Evolutionary conservation across 2,113 vertebrate species (phyloP), one percentile per base, ranked within the genome.

Genomic region (Eonycteris spelaea): DNA sequence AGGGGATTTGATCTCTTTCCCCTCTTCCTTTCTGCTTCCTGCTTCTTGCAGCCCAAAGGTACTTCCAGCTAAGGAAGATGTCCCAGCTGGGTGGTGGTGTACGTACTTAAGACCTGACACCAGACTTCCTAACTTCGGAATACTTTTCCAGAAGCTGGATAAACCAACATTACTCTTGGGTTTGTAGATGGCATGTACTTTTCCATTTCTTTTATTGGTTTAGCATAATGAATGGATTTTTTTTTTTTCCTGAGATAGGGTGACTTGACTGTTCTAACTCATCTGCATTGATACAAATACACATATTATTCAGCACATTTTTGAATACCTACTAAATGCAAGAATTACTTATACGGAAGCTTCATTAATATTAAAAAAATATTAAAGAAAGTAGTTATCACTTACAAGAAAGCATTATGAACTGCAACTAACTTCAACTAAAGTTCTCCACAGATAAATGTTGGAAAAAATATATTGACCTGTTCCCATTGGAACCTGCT

Each of bases 361-460:
- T 33, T 78, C 82, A 28, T 70, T 77, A 33, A 74, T 87, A 73
- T 57, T 51, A 51, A 51, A 51, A 26, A 86, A 53, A 70, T 53
- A 48, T 80, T 90, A 70, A 70, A 51, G 77, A 94, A 88, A 71
- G 43, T 82, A 53, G 79, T 71, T 93, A 51, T 94, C 48, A 80
- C 40, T 90, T 93, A 68, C 2, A 40, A 87, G 43, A 87, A 18
- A 71, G n/a, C n/a, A 24, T 80, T 85, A 67, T 84, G 82, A 84
- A 67, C 55, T 90, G 21, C 13, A 68, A 80, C 30, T 45, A 6
- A 77, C 38, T 86, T 86, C 87, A 96, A 83, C 63, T 75, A 84
- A 78, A 80, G 53, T 87, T 94, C 55, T 86, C 87, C 38, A 43
- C 45, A 53, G 40, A 24, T 48, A 59, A 43, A 21, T 73, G 35